Conservation (phyloP, 2,797 vertebrate genomes). For the Coluber constrictor region DNA sequence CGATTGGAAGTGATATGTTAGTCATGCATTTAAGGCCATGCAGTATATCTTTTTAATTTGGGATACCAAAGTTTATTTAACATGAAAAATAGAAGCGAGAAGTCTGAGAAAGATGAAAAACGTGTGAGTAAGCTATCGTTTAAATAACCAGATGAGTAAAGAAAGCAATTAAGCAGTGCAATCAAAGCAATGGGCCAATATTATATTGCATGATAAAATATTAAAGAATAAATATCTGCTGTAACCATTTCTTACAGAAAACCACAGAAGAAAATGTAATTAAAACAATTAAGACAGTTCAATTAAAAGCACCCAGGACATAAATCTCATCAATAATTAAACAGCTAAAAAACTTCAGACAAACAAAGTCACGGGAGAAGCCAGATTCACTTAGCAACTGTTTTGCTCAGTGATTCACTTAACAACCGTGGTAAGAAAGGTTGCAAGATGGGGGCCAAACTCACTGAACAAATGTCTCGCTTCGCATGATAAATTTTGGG, state of each 20-base stretch:
- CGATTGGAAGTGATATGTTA: background rate
- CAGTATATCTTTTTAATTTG: constrained; percentile 8
- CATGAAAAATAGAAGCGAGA: background rate
- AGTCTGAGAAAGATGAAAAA: background rate
- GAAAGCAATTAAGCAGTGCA: background rate
- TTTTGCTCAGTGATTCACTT: background rate
- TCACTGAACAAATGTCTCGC: background rate
- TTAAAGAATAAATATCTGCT: background rate
- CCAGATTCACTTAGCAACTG: background rate
- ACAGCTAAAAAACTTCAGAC: background rate
- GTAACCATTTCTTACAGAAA: background rate
- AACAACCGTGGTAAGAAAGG: background rate
- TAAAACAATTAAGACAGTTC: background rate
- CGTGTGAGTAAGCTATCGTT: background rate
- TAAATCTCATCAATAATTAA: background rate
- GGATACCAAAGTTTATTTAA: background rate
- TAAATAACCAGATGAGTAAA: no score
- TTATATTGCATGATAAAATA: background rate
- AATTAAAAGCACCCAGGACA: background rate
- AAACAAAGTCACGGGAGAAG: background rate
- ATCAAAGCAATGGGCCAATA: background rate
- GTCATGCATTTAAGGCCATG: background rate
- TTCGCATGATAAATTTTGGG: background rate
- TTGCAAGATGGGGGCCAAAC: background rate
- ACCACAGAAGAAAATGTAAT: background rate